Evolutionary conservation across 2,113 vertebrate species (phyloP).

Genomic region (Caranx ignobilis): DNA sequence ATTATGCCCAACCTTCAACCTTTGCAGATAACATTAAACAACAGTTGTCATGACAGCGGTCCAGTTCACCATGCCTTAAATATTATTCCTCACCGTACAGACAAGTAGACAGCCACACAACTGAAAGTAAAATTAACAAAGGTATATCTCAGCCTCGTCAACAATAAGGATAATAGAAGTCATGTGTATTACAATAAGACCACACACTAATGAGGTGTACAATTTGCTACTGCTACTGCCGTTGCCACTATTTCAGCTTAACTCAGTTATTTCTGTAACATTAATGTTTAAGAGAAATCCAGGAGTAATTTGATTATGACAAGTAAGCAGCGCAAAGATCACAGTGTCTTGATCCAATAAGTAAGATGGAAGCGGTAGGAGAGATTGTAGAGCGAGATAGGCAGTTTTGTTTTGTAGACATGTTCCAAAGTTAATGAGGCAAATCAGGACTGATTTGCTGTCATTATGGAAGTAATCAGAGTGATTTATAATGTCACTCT

Average conservation of each 20-base stretch:
- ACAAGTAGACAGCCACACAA: no score
- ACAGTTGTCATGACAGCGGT: no score
- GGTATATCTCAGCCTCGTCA: no score
- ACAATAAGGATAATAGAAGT: neutral
- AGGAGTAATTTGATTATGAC: neutral
- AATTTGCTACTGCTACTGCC: neutral
- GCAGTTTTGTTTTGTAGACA: neutral
- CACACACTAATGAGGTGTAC: neutral
- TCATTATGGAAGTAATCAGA: neutral
- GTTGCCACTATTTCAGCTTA: neutral
- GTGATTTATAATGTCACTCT: conserved; percentile 4
- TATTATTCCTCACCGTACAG: no score
- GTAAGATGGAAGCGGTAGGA: neutral
- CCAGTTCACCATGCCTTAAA: no score
- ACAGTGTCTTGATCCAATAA: neutral
- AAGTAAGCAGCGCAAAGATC: conserved; percentile 3
- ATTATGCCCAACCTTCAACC: no score
- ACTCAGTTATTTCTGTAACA: neutral
- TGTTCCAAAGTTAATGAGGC: conserved; percentile 7
- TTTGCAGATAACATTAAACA: no score
- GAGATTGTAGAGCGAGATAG: neutral
- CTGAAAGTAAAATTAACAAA: no score
- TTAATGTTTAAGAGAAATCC: neutral
- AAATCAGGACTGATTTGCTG: neutral
- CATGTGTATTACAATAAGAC: neutral